Evolutionary conservation across 2,113 vertebrate species (phyloP).

Genomic region (Hiodon tergisus): DNA sequence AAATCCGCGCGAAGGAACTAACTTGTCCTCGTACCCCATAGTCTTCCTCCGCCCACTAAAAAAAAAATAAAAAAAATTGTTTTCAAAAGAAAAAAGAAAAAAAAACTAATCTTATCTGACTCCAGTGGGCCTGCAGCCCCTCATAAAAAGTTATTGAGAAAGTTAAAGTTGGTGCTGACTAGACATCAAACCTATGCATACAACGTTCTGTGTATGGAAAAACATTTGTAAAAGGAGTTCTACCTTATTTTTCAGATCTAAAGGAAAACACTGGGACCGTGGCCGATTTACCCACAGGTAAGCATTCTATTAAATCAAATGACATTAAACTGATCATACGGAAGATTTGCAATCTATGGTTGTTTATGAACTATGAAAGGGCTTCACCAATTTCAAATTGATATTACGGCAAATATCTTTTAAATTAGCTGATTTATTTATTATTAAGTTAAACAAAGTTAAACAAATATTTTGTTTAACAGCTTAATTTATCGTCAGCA

Average conservation of each 20-base stretch:
- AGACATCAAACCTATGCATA: constrained; percentile 2
- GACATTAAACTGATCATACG: neutral
- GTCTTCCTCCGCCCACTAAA: constrained; percentile 38
- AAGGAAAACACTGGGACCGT: neutral
- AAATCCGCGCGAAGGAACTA: constrained; percentile 54
- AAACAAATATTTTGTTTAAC: too few relatives aligned
- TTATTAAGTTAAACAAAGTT: too few relatives aligned
- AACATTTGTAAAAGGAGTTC: constrained; percentile 7
- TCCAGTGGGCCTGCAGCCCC: constrained; percentile 11
- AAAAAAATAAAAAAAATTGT: neutral
- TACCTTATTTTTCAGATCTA: constrained; percentile 16
- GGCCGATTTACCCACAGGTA: constrained; percentile 11
- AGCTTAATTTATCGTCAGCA: too few relatives aligned
- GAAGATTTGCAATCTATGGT: constrained; percentile 3
- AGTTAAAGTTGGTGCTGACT: constrained; percentile 19
- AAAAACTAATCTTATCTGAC: constrained; percentile 16
- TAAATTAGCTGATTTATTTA: too few relatives aligned
- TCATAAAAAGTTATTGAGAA: constrained; percentile 17
- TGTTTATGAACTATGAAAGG: constrained; percentile 5
- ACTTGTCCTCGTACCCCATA: constrained; percentile 51
- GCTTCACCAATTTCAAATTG: neutral
- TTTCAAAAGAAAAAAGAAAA: neutral
- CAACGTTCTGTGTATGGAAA: neutral
- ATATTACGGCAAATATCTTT: too few relatives aligned
- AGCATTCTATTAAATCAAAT: neutral